phyloP scores from a whole-genome alignment of 2,113 vertebrate genomes.

The Heliornis fulica region DNA sequence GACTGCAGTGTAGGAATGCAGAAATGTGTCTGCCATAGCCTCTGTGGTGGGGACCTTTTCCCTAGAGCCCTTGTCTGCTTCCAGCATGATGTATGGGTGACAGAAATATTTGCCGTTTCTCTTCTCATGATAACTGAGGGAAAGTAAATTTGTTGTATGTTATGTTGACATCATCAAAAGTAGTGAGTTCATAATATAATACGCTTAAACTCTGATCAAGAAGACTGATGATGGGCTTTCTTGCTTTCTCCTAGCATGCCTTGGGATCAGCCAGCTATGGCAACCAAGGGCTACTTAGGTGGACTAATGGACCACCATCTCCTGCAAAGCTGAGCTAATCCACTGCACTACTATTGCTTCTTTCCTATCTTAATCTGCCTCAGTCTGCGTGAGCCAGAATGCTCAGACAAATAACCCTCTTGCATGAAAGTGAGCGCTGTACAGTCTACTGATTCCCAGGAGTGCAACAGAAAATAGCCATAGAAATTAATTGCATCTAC shows the following conservation, averaged over 20 bases:
- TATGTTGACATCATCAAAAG: background rate
- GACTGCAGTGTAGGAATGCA: background rate
- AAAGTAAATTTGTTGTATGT: background rate
- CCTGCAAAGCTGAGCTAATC: background rate
- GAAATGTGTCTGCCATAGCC: background rate
- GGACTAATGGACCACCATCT: background rate
- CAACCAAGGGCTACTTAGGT: background rate
- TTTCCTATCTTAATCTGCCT: background rate
- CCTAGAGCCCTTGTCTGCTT: background rate
- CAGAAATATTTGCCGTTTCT: background rate
- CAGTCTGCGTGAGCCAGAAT: background rate
- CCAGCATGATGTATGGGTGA: background rate
- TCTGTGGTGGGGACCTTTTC: background rate
- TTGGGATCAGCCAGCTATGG: background rate
- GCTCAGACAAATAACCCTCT: background rate
- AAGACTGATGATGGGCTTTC: background rate
- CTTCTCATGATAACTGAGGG: background rate
- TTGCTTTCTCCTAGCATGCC: background rate
- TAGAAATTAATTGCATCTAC: background rate
- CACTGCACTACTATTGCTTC: background rate
- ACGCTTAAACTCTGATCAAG: background rate
- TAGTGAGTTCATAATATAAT: background rate
- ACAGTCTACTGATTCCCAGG: background rate
- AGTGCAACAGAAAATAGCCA: background rate
- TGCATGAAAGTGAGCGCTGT: background rate